Base-by-base conservation (phyloP, 2,113 vertebrate species). In the Lamprotornis superbus region DNA sequence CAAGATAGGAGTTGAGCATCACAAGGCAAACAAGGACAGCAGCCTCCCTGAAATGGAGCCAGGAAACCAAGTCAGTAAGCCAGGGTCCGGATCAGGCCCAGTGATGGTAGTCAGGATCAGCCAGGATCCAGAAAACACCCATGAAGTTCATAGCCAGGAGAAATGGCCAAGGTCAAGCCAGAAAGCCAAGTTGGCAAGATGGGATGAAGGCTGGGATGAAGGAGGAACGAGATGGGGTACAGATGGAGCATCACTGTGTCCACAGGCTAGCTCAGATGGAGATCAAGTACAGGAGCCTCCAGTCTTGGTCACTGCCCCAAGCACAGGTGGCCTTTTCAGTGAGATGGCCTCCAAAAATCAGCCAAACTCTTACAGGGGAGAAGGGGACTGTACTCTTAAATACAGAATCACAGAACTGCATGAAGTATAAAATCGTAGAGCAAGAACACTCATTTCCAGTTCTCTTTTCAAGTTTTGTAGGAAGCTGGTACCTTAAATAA, bases 1-100 rank as follows among this genome's bases (percentile, higher is more conserved):
- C 0, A 4, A 91, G 13, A 20, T 2, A 19, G 17, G 28, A 77
- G 5, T 33, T 50, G 19, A 33, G 14, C 0, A 2, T n/a, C 59
- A 42, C 15, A 65, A n/a, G 18, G 7, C 24, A 55, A 46, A 3
- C 39, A 52, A 0, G 0, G 27, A 8, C 44, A 84, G 12, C 52
- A 78, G 27, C 6, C 3, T 67, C 3, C 16, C 12, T 35, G 22
- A 47, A 33, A 22, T 10, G 10, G 13, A 71, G 7, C 7, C 33
- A 63, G 44, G 10, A 84, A 89, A 75, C 4, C 6, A 60, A 65
- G 15, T 23, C 31, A 24, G 22, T 17, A 57, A 35, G 10, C 33
- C 44, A 86, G 35, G 4, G 12, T 39, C 21, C 1, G 3, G 18
- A 25, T 49, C 23, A 74, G 20, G 11, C 6, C 24, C 17, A 18